Percentiles rank a stretch among this genome's conserved stretches.
Conservation (phyloP, 2,888 invertebrate genomes). For the Agrochola macilenta region DNA sequence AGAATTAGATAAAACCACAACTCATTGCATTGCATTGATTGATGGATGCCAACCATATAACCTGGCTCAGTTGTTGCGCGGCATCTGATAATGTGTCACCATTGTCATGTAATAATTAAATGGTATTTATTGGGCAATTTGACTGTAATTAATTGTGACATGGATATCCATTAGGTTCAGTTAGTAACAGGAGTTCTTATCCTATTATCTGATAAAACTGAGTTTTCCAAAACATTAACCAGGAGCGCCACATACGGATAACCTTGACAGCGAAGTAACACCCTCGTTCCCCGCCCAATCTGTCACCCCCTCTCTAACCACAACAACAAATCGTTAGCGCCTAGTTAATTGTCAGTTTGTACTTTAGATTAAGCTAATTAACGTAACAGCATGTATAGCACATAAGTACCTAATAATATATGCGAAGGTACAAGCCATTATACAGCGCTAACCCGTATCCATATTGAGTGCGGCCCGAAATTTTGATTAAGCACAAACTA, state of each 20-base stretch:
- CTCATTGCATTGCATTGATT: slow-evolving; percentile 8
- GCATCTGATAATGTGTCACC: neutral
- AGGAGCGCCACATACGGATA: slow-evolving; percentile 15
- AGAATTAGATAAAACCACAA: slow-evolving; percentile 24
- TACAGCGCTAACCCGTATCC: slow-evolving; percentile 75
- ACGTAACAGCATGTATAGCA: slow-evolving; percentile 62
- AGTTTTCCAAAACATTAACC: slow-evolving; percentile 10
- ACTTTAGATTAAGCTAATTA: slow-evolving; percentile 64
- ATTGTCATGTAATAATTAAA: neutral
- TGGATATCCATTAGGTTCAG: neutral
- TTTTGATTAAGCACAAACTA: slow-evolving; percentile 88
- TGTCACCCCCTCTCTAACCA: slow-evolving; percentile 51
- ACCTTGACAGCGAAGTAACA: slow-evolving; percentile 36
- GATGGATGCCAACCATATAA: neutral
- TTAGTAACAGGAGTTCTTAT: neutral
- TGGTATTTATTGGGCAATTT: neutral
- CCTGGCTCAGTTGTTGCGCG: neutral
- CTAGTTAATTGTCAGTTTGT: slow-evolving; percentile 67
- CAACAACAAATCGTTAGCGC: slow-evolving; percentile 67
- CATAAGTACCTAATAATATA: slow-evolving; percentile 75
- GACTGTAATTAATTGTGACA: neutral
- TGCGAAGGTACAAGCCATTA: slow-evolving; percentile 75
- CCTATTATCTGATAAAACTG: neutral
- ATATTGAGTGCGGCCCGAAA: slow-evolving; percentile 84
- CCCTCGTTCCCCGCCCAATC: slow-evolving; percentile 36